Evolutionary conservation across 2,113 vertebrate species (phyloP), one percentile per base, ranked within the genome.

Genomic region (Tautogolabrus adspersus): DNA sequence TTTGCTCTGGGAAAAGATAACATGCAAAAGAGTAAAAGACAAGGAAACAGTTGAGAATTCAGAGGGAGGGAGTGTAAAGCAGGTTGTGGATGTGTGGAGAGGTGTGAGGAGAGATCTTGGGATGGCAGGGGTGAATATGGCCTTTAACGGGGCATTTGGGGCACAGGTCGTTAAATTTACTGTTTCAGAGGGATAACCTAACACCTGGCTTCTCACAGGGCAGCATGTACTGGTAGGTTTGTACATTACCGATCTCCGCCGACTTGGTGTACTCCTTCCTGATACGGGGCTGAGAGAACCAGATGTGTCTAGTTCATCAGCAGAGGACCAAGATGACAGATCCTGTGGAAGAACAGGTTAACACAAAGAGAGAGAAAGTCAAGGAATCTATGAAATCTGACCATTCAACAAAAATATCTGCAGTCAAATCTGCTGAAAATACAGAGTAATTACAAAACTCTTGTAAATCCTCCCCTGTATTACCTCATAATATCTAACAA

Each of bases 311-410:
- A 98, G 88, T 5, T 99, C 97, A 90, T 99, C 97, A 11, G 96
- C 95, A 18, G 98, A 98, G 1, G 98, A 98, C 97, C 97, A 99
- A 6, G 97, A 99, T 6, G 96, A 97, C 87, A 98, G 89, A 85
- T 99, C 97, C 97, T 99, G 87, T 7, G 23, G 22, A 38, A 52
- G 19, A 1, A 60, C 47, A 79, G 3, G 19, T 75, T 64, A 2
- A 40, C 1, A 8, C 9, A 67, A 21, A 67, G 6, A n/a, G 6
- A 65, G 12, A 77, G 8, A 87, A 49, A 58, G 9, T 2, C 8
- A 67, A 37, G 42, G 5, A 81, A 19, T 47, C 1, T 11, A 21
- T 22, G 12, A 46, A 3, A 46, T 46, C 13, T 46, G 44, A 42
- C 30, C 30, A 1, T 34, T 34, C 30, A 34, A 34, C 30, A 34